phyloP scores from a whole-genome alignment of 2,797 vertebrate genomes.

The Pseudomugil gertrudae region DNA sequence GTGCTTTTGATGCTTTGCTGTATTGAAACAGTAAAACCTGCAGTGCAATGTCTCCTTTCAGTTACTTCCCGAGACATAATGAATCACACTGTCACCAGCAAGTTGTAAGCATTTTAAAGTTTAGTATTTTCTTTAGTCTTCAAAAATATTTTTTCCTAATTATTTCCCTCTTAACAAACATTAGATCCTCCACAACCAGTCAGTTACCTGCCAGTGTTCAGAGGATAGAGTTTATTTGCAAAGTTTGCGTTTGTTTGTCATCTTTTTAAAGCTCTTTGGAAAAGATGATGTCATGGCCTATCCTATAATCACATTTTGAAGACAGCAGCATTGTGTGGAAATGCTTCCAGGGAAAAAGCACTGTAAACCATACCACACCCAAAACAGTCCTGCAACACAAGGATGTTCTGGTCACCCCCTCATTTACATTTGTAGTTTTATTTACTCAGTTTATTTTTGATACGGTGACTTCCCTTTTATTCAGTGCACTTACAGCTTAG shows the following conservation, averaged over 20 bases:
- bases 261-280: neutral
- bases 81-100: conserved; percentile 21
- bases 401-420: neutral
- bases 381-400: neutral
- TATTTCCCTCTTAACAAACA: neutral
- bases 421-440: neutral
- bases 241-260: conserved; percentile 1
- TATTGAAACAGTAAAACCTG: conserved; percentile 22
- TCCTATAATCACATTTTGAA: neutral
- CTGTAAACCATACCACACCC: conserved; percentile 8
- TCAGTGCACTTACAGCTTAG: neutral
- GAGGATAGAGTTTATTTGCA: conserved; percentile 4
- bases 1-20: conserved; percentile 3
- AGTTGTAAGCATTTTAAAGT: conserved; percentile 15
- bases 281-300: conserved; percentile 22
- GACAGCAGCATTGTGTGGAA: conserved; percentile 16
- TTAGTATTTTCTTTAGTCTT: conserved; percentile 12
- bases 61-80: conserved; percentile 28
- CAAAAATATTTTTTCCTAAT: conserved; percentile 17
- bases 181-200: neutral
- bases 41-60: conserved; percentile 31
- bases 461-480: neutral
- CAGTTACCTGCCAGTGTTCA: neutral
- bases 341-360: conserved; percentile 20
- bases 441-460: neutral